Percentiles rank a stretch among this genome's conserved stretches.
Evolutionary conservation across 1,140 invertebrate species (phyloP).

Genomic region (Heliconius nattereri): DNA sequence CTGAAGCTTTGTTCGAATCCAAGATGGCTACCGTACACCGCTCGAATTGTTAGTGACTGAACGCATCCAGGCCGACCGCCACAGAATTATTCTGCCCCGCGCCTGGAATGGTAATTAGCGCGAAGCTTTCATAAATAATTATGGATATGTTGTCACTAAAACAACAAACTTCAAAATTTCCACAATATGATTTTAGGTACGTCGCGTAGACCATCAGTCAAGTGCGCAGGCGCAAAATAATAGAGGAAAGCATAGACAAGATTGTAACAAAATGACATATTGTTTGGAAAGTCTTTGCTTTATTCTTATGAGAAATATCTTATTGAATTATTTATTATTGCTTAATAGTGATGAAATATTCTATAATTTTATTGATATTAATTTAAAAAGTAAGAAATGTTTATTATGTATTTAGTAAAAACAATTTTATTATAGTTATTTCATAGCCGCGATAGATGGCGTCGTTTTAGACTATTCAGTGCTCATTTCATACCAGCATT

Average conservation of each 20-base stretch:
- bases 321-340: not conserved
- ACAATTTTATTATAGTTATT: not conserved
- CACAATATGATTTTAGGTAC: constrained; percentile 80
- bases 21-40: constrained; percentile 82
- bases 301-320: constrained; percentile 10
- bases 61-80: constrained; percentile 74
- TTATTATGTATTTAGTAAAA: not conserved
- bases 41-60: constrained; percentile 77
- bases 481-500: no score
- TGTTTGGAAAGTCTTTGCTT: constrained; percentile 31
- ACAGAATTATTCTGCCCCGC: constrained; percentile 70
- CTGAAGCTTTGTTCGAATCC: constrained; percentile 82
- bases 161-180: constrained; percentile 81
- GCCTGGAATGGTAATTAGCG: constrained; percentile 75
- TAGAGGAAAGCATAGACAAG: constrained; percentile 76
- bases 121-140: constrained; percentile 79
- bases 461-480: not conserved
- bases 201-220: constrained; percentile 78
- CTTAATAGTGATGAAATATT: not conserved
- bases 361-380: not conserved
- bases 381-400: not conserved
- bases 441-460: not conserved
- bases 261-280: constrained; percentile 47
- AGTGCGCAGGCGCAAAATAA: constrained; percentile 81
- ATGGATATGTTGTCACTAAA: constrained; percentile 77